Evolutionary conservation across 1,140 invertebrate species (phyloP).

Genomic region (Formica selysi): DNA sequence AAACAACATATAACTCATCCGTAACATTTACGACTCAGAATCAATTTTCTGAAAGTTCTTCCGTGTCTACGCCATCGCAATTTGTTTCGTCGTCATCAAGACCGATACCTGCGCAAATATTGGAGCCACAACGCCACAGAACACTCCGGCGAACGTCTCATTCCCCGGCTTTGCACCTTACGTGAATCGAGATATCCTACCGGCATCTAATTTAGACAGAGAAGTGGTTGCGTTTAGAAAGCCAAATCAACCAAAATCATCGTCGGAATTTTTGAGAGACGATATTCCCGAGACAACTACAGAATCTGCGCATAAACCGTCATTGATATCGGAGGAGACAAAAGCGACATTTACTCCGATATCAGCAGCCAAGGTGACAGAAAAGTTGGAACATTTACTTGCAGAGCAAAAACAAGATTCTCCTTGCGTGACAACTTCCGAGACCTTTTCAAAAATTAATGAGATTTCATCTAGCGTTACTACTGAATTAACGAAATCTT

Average conservation of each 20-base stretch:
- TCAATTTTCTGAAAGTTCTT: constrained; percentile 15
- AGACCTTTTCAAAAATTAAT: background rate
- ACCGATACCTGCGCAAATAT: constrained; percentile 74
- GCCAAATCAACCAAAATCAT: background rate
- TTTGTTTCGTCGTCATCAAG: constrained; percentile 71
- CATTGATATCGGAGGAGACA: constrained; percentile 5
- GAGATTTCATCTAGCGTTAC: constrained; percentile 11
- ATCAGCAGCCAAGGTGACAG: constrained; percentile 81
- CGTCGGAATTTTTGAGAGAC: constrained; percentile 27
- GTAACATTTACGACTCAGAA: constrained; percentile 46
- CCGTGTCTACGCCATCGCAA: constrained; percentile 2
- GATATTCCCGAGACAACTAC: background rate
- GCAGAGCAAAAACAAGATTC: constrained; percentile 76
- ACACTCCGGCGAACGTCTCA: constrained; percentile 81
- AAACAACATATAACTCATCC: background rate
- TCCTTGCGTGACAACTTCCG: background rate
- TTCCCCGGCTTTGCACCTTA: constrained; percentile 74
- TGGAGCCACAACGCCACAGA: constrained; percentile 82
- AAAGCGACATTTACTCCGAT: constrained; percentile 76
- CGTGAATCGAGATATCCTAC: constrained; percentile 4
- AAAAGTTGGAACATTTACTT: constrained; percentile 83
- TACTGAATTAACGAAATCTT: constrained; percentile 28
- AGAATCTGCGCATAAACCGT: constrained; percentile 51
- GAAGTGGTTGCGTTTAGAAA: background rate
- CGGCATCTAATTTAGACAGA: background rate